Evolutionary conservation across 2,888 invertebrate species (phyloP), one percentile per base, ranked within the genome.

Genomic region (Drosophila aldrichi): DNA sequence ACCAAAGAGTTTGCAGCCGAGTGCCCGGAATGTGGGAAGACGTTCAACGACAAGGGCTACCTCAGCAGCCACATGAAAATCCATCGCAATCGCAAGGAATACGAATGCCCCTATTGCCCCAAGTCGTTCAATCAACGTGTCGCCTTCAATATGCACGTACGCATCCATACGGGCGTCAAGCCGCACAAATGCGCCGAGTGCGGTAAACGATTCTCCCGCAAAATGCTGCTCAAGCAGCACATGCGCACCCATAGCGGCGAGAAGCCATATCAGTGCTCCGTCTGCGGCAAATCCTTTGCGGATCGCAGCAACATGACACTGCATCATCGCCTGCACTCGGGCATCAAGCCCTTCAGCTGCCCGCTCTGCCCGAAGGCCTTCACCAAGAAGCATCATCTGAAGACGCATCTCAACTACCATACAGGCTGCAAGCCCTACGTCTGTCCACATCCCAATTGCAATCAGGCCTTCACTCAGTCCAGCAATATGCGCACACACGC

Each of bases 31-130:
- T 97, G 97, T 90, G 97, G 96, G 32, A 97, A 97, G 93, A 95
- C 95, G 80, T 97, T 97, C 92, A 97, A 97, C 91, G 97, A 97
- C 88, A 95, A 96, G 80, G 97, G 97, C 40, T 97, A 97, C 91
- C 94, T 97, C 12, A 96, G 96, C 92, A 96, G 96, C 77, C 97
- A 97, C 91, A 95, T 97, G 95, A 97, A 97, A 93, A 97, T 97
- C 79, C 97, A 97, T 92, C 95, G 95, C 74, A 96, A 97, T 90
- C 95, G 95, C 71, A 97, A 96, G 91, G 96, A 97, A 91, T 97
- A 97, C 92, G 96, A 95, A 54, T 97, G 97, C 88, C 94, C 95
- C 29, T 95, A 95, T 81, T 97, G 97, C 87, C 96, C 96, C 1
- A 97, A 97, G 92, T 95, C 96, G 22, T 97, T 97, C 91, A 97